Evolutionary conservation across 2,113 vertebrate species (phyloP), one percentile per base, ranked within the genome.

Genomic region (Sprattus sprattus): DNA sequence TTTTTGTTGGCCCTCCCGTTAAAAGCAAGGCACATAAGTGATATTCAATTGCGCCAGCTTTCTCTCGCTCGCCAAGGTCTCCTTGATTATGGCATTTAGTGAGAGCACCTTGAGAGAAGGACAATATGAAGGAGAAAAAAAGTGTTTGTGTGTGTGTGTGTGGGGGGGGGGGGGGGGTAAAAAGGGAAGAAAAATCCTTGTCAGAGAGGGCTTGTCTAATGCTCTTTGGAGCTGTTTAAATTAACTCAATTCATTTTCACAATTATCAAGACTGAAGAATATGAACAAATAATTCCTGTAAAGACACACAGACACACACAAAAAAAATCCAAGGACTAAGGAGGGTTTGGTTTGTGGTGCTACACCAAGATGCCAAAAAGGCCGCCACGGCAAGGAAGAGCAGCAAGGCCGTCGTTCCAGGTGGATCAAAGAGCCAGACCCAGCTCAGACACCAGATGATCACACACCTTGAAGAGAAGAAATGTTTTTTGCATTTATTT

Each of bases 1-100:
- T 52, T 75, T 71, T 9, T 71, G 60, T 28, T n/a, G 22, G 60
- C 25, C 22, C 60, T 25, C 80, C 64, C 28, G 39, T 81, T 16
- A 78, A 86, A 85, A 87, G 67, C 81, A 46, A 7, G 39, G 16
- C 80, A 46, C 20, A 60, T 54, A 75, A 89, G 81, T 80, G 28
- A 87, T n/a, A 50, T 83, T 83, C 75, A 8, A 54, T 81, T 84
- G 83, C n/a, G 20, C 22, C 67, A 54, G 45, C 22, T 13, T 71
- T 32, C 60, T 82, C 9, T 9, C 1, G n/a, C 83, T 57, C 75
- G 39, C 39, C 54, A 54, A 80, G 10, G 44, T 45, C 16, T 32
- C 45, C 85, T 81, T 49, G 45, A 86, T 86, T 82, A 75, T 49
- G 82, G 52, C 46, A 67, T 32, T 32, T 39, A 44, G 82, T 5